phyloP scores from a whole-genome alignment of 2,797 vertebrate genomes.

The Crenichthys baileyi region DNA sequence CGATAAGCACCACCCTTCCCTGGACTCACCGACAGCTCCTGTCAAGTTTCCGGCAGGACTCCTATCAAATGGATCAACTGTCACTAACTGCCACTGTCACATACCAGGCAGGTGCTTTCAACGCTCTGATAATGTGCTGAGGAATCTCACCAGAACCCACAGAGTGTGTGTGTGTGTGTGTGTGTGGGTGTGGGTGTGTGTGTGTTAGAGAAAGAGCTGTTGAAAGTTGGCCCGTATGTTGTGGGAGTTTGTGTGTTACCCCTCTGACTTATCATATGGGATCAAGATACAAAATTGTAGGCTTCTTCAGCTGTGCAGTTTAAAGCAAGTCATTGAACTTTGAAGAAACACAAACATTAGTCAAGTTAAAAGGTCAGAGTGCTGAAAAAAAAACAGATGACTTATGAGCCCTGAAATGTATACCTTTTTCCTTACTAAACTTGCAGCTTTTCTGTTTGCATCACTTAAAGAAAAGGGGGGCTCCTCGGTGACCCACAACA shows the following conservation, averaged over 20 bases:
- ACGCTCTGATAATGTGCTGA: slow-evolving; percentile 73
- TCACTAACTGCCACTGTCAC: slow-evolving; percentile 79
- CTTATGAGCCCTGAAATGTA: slow-evolving; percentile 49
- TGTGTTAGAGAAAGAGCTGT: slow-evolving; percentile 41
- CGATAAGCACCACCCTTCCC: slow-evolving; percentile 74
- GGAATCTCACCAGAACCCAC: slow-evolving; percentile 69
- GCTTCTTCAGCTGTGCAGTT: slow-evolving; percentile 8
- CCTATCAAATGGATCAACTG: slow-evolving; percentile 78
- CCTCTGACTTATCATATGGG: slow-evolving; percentile 56
- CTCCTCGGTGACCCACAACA: slow-evolving; percentile 68
- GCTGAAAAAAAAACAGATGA: slow-evolving; percentile 44
- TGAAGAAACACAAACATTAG: slow-evolving; percentile 13
- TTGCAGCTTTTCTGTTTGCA: slow-evolving; percentile 49
- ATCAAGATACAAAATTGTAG: slow-evolving; percentile 33
- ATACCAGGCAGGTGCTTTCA: slow-evolving; percentile 82
- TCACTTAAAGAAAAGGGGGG: slow-evolving; percentile 52
- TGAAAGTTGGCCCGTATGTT: slow-evolving; percentile 53
- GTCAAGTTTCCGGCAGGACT: slow-evolving; percentile 77
- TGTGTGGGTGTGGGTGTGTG: slow-evolving; percentile 35
- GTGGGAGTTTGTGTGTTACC: slow-evolving; percentile 41
- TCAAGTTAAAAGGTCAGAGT: slow-evolving; percentile 11
- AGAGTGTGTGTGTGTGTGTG: slow-evolving; percentile 40
- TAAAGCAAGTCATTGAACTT: slow-evolving; percentile 4
- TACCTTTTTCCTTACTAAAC: slow-evolving; percentile 42
- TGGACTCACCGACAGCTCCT: slow-evolving; percentile 80